phyloP scores from a whole-genome alignment of 2,797 vertebrate species.

The Sardinella longiceps region DNA sequence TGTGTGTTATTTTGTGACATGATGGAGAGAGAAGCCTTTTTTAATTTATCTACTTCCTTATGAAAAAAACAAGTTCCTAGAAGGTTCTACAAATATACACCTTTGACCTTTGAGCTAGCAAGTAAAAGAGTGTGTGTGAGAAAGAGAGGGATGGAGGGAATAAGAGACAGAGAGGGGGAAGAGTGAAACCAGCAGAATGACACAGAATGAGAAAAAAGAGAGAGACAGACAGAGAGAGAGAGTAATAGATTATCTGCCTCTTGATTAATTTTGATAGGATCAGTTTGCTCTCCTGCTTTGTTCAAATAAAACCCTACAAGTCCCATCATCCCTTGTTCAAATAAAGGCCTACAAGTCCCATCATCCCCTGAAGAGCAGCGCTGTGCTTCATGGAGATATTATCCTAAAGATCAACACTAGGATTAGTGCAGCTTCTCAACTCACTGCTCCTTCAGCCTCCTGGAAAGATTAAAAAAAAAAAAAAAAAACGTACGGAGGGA shows the following conservation, averaged over 20 bases:
- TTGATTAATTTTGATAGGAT: conserved; percentile 12
- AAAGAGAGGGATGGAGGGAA: not conserved
- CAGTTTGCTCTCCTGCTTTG: conserved; percentile 4
- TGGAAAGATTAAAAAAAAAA: not conserved
- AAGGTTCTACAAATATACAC: not conserved
- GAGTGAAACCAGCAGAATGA: not conserved
- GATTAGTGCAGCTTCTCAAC: not conserved
- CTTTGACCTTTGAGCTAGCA: not conserved
- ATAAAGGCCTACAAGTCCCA: not conserved
- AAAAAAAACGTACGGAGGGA: too few species aligned
- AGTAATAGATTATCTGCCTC: not conserved
- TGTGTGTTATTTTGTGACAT: too few species aligned
- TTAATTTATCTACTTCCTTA: too few species aligned
- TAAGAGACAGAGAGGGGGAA: not conserved
- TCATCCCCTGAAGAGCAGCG: not conserved
- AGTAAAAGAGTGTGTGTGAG: not conserved
- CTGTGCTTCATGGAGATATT: not conserved
- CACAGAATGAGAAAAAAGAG: not conserved
- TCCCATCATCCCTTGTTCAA: not conserved
- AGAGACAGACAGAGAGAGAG: not conserved
- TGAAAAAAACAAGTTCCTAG: too few species aligned
- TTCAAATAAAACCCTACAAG: not conserved
- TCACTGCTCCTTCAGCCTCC: not conserved
- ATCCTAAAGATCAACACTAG: not conserved
- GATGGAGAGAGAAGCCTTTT: too few species aligned